Conservation (phyloP, 2,888 invertebrate genomes). For the Drosophila aldrichi region DNA sequence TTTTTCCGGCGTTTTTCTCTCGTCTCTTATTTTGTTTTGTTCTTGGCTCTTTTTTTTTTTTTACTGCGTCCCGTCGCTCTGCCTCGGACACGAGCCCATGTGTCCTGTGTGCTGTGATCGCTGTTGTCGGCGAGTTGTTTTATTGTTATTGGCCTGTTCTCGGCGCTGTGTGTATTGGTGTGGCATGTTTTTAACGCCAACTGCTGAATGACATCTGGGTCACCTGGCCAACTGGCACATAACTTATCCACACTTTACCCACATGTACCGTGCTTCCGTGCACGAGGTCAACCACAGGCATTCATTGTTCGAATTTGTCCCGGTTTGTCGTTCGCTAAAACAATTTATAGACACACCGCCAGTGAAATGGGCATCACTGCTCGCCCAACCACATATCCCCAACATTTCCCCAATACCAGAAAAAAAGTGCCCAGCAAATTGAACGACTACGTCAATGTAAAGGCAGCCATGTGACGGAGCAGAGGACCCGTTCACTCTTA, state of each 20-base stretch:
- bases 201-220: constrained; percentile 76
- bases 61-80: constrained; percentile 36
- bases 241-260: constrained; percentile 36
- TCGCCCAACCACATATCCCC: neutral
- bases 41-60: constrained; percentile 2
- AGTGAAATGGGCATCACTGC: neutral
- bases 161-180: constrained; percentile 1
- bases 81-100: constrained; percentile 44
- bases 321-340: constrained; percentile 14
- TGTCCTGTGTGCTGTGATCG: constrained; percentile 30
- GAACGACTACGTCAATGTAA: neutral
- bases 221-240: constrained; percentile 69
- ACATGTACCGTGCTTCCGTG: constrained; percentile 6
- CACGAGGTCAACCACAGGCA: constrained; percentile 27
- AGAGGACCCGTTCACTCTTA: neutral
- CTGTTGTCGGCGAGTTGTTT: constrained; percentile 51
- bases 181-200: constrained; percentile 73
- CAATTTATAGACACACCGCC: constrained; percentile 19
- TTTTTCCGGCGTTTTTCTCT: constrained; percentile 13
- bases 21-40: constrained; percentile 18
- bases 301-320: constrained; percentile 35
- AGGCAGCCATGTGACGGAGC: neutral
- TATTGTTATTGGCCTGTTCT: constrained; percentile 71
- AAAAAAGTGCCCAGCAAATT: neutral
- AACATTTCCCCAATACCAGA: neutral